Conservation (phyloP, 2,113 vertebrate species). For the Caranx ignobilis region DNA sequence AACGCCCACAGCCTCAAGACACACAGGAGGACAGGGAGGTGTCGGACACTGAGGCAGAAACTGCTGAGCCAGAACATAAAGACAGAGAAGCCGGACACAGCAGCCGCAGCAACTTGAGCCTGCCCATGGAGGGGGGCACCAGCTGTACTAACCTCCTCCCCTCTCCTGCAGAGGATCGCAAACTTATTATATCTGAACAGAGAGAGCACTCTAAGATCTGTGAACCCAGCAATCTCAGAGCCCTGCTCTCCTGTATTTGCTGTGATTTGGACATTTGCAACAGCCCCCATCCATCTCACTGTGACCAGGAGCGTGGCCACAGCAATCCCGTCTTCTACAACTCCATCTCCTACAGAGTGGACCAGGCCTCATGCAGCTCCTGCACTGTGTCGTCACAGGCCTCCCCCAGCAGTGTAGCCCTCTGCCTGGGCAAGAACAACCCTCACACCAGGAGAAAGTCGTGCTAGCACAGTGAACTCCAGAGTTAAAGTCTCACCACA, state of each 20-base stretch:
- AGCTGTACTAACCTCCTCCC: constrained; percentile 87
- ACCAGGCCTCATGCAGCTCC: constrained; percentile 81
- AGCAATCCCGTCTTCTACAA: constrained; percentile 87
- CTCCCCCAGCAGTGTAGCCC: constrained; percentile 75
- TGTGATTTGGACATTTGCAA: constrained; percentile 70
- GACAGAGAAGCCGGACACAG: constrained; percentile 49
- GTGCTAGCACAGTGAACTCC: constrained; percentile 71
- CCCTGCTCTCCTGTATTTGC: constrained; percentile 82
- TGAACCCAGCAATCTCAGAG: constrained; percentile 54
- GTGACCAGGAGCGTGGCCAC: constrained; percentile 79
- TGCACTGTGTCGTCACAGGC: constrained; percentile 80
- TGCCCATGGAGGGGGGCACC: constrained; percentile 81
- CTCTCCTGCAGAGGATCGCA: constrained; percentile 69
- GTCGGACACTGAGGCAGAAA: constrained; percentile 42
- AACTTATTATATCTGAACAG: constrained; percentile 58
- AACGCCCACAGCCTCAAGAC: constrained; percentile 60
- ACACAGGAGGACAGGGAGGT: constrained; percentile 60
- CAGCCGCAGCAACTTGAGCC: constrained; percentile 76
- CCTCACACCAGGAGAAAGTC: constrained; percentile 84
- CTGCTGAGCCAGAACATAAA: constrained; percentile 37
- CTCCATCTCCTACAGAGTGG: constrained; percentile 87
- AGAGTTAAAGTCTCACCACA: background rate
- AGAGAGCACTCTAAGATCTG: background rate
- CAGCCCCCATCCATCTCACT: constrained; percentile 67
- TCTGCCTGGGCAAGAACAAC: constrained; percentile 64